A percentile compares a stretch with the other conserved stretches of the same genome.
Conservation (phyloP, 2,113 vertebrate species). For the Colinus virginianus region DNA sequence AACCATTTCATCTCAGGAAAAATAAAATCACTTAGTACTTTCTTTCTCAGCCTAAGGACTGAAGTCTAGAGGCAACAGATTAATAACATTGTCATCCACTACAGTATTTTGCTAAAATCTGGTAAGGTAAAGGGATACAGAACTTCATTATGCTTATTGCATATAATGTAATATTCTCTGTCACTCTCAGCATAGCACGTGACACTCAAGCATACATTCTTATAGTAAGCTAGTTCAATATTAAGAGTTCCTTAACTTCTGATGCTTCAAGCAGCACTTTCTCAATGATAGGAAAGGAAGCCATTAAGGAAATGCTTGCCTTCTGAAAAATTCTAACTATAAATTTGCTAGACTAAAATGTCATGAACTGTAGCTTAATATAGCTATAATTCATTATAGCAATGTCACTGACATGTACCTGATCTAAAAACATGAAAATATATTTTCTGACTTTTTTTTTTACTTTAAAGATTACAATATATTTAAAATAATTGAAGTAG, state of each 20-base stretch:
- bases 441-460: background rate
- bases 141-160: background rate
- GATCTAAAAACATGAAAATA: background rate
- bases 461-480: background rate
- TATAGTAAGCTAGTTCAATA: background rate
- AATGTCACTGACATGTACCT: background rate
- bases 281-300: background rate
- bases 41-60: background rate
- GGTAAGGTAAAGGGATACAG: background rate
- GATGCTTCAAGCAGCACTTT: background rate
- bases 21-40: background rate
- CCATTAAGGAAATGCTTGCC: background rate
- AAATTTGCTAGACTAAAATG: background rate
- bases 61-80: background rate
- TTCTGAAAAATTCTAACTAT: background rate
- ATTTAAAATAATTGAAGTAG: background rate
- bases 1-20: background rate
- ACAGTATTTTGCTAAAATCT: background rate
- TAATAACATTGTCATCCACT: background rate
- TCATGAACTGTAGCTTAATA: background rate
- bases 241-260: background rate
- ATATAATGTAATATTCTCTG: background rate
- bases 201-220: background rate
- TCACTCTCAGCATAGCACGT: background rate
- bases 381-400: background rate